Evolutionary conservation across 2,888 invertebrate species (phyloP), one percentile per base, ranked within the genome.

Genomic region (Rhamnusium bicolor): DNA sequence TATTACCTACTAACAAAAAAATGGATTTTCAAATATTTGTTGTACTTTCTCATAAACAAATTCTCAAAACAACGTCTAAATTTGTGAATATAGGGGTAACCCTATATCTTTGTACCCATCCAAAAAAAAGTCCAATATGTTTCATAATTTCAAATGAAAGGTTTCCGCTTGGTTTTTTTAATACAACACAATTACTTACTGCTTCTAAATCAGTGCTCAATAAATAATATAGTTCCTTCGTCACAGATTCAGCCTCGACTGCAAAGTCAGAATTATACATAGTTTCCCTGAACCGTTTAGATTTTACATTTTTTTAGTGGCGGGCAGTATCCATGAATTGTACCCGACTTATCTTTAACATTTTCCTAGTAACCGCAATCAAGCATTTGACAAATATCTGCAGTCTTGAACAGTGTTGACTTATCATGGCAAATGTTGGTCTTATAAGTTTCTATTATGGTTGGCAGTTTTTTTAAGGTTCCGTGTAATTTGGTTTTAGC

Each of bases 261-360:
- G 91, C 90, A 87, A 93, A 92, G 84, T 94, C 93, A 81, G 91
- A 91, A 72, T 87, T 88, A 27, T 81, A 84, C 71, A 93, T 83
- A 0, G 92, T 92, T 84, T 92, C 92, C 21, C 93, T 88, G 81
- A 93, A 93, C 73, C 93, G 87, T 75, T 91, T 88, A 80, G 90
- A 92, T 21, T 92, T 87, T 0, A 92, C 93, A 87, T 94, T 94
- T 84, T n/a, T 94, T 94, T 85, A 94, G 84, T 0, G 94, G 93
- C 7, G 92, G 91, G 1, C 93, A 91, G 24, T 94, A 84, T 32
- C 94, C 94, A 86, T 94, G 94, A 29, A 91, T 91, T 18, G 67
- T 68, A 27, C 80, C 77, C 4, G 7, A 62, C 27, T 73, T 74
- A 27, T 85, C 78, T 89, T 89, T 76, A 2, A 70, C 32, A 5